Base-by-base conservation (phyloP, 2,888 invertebrate genomes). In the Caenorhabditis parvicauda region DNA sequence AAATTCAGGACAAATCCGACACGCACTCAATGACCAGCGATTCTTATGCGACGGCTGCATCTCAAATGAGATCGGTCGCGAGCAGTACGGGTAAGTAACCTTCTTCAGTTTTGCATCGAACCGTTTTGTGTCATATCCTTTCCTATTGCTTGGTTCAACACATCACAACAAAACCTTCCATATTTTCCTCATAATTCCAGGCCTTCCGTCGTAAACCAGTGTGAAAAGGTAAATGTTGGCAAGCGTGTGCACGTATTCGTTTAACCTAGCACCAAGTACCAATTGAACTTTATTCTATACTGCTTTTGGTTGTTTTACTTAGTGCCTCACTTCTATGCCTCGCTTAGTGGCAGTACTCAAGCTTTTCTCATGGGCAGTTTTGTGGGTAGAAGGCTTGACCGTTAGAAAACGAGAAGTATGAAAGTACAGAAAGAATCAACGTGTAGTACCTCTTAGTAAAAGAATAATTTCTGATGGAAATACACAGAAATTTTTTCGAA, bases 31-130 rank as follows among this genome's bases (percentile, higher is more conserved):
- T 32, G n/a, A 29, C 53, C 1, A 27, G 46, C 2, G 67, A 67
- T 24, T 51, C 60, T 2, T 64, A 64, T 22, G 54, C 53, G n/a
- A 58, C 60, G 38, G 64, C 67, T 5, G 61, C 64, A 17, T 67
- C 67, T n/a, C n/a, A n/a, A 2, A 64, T 67, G 59, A 41, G 67
- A 44, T 67, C 67, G 7, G 67, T 67, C 22, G 67, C 64, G 14
- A 67, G 67, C 44, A 64, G 64, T 27, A 64, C 67, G 45, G 63
- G 63, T 58, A 54, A 63, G 14, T 17, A 27, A 39, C 32, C 28
- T 19, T 19, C 39, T 42, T 25, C 28, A 17, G 54, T 29, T 24
- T 24, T n/a, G 25, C 32, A 22, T 52, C 49, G 3, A 39, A 38
- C 48, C 45, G 38, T 46, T 41, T 28, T 24, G 35, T 35, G 29